These are phyloP conservation scores for Polypterus senegalus DNA, from an alignment of 2,113 vertebrate species.

Conservation along the genomic window DNA sequence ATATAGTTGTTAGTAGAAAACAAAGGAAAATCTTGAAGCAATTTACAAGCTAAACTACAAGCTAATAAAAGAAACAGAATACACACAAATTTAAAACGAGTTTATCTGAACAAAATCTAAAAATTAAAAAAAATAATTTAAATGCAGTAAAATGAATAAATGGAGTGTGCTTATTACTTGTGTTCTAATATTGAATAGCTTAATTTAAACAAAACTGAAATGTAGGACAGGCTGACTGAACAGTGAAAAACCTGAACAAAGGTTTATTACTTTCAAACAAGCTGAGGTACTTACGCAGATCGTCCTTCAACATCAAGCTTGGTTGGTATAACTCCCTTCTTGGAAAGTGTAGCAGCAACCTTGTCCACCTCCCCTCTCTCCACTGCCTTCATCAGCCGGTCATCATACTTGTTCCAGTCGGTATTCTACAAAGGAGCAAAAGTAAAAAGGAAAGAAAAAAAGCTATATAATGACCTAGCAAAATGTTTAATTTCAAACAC, in stretches of 20 bases:
- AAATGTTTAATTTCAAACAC: no score
- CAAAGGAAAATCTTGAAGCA: no score
- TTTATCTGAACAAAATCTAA: no score
- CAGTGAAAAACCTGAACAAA: no score
- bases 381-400: conserved; percentile 92
- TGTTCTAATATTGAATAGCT: background rate
- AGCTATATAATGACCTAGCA: no score
- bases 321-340: conserved; percentile 79
- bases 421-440: conserved; percentile 50
- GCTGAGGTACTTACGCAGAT: conserved; percentile 73
- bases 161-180: background rate
- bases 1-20: no score
- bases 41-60: no score
- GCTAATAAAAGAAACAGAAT: no score
- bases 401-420: conserved; percentile 96
- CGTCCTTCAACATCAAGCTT: conserved; percentile 89
- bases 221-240: background rate
- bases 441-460: background rate
- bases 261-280: no score
- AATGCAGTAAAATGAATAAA: fast-evolving
- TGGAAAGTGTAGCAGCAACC: conserved; percentile 74
- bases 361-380: conserved; percentile 90
- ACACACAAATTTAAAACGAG: no score
- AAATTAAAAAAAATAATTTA: no score
- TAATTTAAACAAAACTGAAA: background rate